phyloP scores from a whole-genome alignment of 2,113 vertebrate species.

The Psilopsiagon aymara region DNA sequence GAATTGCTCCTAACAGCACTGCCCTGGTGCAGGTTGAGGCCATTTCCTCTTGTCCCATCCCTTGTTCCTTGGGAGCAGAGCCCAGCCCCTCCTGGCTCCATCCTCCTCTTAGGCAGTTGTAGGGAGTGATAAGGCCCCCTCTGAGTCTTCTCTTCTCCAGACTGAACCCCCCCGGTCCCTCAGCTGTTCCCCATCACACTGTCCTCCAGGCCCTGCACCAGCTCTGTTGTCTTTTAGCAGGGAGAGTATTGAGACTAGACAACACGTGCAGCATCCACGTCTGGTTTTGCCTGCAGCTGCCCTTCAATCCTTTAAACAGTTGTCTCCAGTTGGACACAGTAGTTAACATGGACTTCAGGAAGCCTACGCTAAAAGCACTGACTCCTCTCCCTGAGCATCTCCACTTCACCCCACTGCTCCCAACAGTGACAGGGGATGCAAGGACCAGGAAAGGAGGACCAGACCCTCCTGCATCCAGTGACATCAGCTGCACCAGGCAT shows the following conservation, averaged over 20 bases:
- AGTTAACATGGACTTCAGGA: rapidly evolving
- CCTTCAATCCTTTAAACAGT: neutral
- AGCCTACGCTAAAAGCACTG: neutral
- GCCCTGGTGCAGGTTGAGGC: too few species aligned
- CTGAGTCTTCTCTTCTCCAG: neutral
- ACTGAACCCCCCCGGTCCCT: neutral
- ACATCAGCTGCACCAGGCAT: neutral
- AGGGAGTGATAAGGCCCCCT: neutral
- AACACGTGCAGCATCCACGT: rapidly evolving
- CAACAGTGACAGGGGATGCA: neutral
- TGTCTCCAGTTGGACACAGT: neutral
- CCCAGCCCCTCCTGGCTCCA: neutral
- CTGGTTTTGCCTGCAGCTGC: neutral
- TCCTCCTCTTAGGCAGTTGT: neutral
- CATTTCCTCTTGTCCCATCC: too few species aligned
- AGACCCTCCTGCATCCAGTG: neutral
- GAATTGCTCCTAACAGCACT: too few species aligned
- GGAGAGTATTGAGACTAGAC: neutral
- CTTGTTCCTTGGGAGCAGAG: too few species aligned
- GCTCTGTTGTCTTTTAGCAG: neutral
- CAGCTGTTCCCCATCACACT: neutral
- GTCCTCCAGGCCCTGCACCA: neutral
- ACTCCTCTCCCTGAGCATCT: neutral
- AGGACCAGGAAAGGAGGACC: neutral
- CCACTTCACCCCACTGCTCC: neutral